Conservation (phyloP, 2,113 vertebrate species). For the Cyanistes caeruleus region DNA sequence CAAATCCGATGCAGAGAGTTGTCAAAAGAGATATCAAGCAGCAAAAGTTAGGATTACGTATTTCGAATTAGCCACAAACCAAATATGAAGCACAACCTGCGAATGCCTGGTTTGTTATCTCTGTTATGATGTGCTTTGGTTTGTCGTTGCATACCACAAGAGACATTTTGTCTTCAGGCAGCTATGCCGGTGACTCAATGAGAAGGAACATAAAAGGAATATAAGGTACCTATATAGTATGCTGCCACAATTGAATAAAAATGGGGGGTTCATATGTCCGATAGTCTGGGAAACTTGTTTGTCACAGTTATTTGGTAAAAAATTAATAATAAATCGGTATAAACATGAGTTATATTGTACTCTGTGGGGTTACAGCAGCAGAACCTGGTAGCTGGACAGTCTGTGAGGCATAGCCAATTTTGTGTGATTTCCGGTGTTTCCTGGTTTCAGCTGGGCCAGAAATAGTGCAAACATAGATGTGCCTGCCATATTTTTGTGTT, state of each 20-base stretch:
- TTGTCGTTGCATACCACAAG: background rate
- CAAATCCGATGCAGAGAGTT: background rate
- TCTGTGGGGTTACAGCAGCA: background rate
- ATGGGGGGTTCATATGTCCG: background rate
- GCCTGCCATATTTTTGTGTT: conserved; percentile 42
- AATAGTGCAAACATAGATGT: conserved; percentile 26
- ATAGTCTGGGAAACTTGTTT: background rate
- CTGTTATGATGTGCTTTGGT: background rate
- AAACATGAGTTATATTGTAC: background rate
- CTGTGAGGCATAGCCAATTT: background rate
- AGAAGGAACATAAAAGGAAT: background rate
- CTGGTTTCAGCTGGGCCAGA: conserved; percentile 8
- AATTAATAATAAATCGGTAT: background rate
- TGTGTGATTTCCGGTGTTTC: conserved; percentile 22
- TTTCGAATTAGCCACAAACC: background rate
- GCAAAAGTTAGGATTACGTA: background rate
- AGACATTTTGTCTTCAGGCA: background rate
- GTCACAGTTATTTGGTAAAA: background rate
- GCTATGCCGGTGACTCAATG: background rate
- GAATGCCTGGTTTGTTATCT: background rate
- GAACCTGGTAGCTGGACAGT: background rate
- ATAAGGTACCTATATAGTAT: background rate
- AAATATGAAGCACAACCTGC: background rate
- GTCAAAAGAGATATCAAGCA: background rate
- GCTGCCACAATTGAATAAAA: background rate